phyloP scores from a whole-genome alignment of 1,140 invertebrate species.

The Cataglyphis hispanica region DNA sequence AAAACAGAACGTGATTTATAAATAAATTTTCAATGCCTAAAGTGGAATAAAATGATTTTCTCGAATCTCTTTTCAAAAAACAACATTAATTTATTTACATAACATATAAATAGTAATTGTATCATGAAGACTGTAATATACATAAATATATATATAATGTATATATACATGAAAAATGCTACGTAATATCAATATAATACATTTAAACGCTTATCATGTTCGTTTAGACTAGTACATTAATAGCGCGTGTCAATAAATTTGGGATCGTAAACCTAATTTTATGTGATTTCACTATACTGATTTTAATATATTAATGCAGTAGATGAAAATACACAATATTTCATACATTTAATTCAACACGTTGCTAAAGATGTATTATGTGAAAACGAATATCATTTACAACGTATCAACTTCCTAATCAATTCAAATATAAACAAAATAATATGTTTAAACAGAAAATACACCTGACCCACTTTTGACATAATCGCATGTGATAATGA shows the following conservation, averaged over 20 bases:
- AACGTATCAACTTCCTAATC: background rate
- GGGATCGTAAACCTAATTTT: background rate
- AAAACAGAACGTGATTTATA: background rate
- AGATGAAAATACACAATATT: background rate
- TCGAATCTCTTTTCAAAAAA: slow-evolving; percentile 23
- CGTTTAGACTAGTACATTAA: background rate
- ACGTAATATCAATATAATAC: background rate
- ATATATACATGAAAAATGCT: slow-evolving; percentile 31
- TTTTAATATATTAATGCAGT: background rate
- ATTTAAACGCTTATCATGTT: background rate
- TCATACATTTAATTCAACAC: background rate
- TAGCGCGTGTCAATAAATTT: slow-evolving; percentile 9
- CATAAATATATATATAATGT: slow-evolving; percentile 25
- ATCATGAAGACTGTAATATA: slow-evolving; percentile 4
- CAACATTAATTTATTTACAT: slow-evolving; percentile 61
- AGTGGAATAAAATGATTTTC: background rate
- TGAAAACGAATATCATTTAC: slow-evolving; percentile 33
- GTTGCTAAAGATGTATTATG: background rate
- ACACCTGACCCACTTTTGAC: background rate
- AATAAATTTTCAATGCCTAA: background rate
- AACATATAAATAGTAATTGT: slow-evolving; percentile 42
- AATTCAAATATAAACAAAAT: background rate
- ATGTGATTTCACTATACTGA: slow-evolving; percentile 5
- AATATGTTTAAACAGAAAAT: background rate
- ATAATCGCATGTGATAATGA: slow-evolving; percentile 1